Evolutionary conservation across 2,113 vertebrate species (phyloP), one percentile per base, ranked within the genome.

Genomic region (Balaeniceps rex): DNA sequence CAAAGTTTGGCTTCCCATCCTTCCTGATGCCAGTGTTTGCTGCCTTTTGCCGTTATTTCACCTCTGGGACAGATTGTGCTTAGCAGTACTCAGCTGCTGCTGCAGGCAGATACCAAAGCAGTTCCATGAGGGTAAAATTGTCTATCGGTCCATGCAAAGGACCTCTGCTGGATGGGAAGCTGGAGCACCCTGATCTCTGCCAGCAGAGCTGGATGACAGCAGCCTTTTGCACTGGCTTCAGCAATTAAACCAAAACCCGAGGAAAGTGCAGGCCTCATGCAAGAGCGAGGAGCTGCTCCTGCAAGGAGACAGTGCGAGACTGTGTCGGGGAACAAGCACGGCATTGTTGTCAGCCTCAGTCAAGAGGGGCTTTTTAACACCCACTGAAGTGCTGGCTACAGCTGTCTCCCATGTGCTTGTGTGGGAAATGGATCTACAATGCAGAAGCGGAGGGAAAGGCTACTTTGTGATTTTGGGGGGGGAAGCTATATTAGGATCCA

Each of bases 291-390:
- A 92, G 91, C 88, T 71, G 94, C 80, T 88, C 64, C 90, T 88
- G 51, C 0, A 0, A 63, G 78, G 89, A 96, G 78, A 95, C 96
- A 97, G 87, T 77, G 94, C 5, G 33, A 46, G 93, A 36, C 96
- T 96, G 95, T 97, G 88, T 61, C 3, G 13, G 81, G 89, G 84
- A 97, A 97, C 97, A 97, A 97, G 84, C 13, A 0, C 2, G 0
- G 84, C 81, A 91, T 97, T 97, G 95, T 97, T 87, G 95, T 42
- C 63, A 91, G 84, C 40, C 91, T 51, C 82, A 36, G 33, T 83
- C 89, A 85, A 91, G 93, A 97, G 89, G 87, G 94, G 94, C 89
- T 96, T 94, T 95, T 87, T 33, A 90, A 95, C 95, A 94, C 96
- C 91, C 97, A 88, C 94, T 94, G 87, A 52, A 95, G 94, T 54